These are phyloP conservation scores for Torymus auratus DNA, from an alignment of 2,888 invertebrate species.

Conservation along the genomic window DNA sequence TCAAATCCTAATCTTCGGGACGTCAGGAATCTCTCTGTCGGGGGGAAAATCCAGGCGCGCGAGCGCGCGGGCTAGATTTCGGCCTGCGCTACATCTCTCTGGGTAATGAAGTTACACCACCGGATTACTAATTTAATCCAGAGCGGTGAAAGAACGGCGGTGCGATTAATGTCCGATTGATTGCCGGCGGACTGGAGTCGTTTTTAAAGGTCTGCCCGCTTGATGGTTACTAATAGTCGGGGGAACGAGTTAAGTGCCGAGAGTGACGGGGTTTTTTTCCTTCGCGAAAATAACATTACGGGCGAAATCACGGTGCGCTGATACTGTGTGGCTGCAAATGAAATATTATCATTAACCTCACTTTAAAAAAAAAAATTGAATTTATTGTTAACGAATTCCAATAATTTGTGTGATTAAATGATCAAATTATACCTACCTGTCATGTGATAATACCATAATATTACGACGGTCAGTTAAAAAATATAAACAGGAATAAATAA, in stretches of 20 bases:
- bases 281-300: not conserved
- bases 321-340: too few relatives aligned
- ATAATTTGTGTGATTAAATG: too few relatives aligned
- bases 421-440: too few relatives aligned
- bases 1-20: conserved; percentile 54
- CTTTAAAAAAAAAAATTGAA: too few relatives aligned
- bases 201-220: not conserved
- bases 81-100: not conserved
- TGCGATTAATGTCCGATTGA: not conserved
- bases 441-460: too few relatives aligned
- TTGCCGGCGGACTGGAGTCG: not conserved
- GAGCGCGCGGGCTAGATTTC: not conserved
- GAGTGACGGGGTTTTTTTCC: not conserved
- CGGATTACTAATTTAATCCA: conserved; percentile 38
- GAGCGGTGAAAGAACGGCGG: not conserved
- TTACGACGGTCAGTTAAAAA: too few relatives aligned
- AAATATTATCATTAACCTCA: too few relatives aligned
- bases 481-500: too few relatives aligned
- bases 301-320: too few relatives aligned
- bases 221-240: too few relatives aligned
- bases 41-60: not conserved
- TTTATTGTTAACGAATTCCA: too few relatives aligned
- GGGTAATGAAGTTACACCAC: conserved; percentile 15
- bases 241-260: too few relatives aligned
- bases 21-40: conserved; percentile 30